Base-by-base conservation (phyloP, 2,888 invertebrate genomes). In the Pristionchus mayeri region DNA sequence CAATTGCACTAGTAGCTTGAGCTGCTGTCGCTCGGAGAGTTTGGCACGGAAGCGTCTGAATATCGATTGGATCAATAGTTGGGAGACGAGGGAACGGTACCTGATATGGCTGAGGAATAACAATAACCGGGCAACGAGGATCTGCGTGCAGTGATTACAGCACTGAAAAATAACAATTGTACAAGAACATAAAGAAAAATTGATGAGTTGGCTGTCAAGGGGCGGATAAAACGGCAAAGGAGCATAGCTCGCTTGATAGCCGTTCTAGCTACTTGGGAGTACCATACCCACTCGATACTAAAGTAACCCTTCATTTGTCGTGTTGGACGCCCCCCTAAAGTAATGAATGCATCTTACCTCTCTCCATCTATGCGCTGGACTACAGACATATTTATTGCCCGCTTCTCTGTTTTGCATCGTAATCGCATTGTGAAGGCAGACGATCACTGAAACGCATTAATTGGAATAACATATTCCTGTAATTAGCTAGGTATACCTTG, bases 401-500 rank as follows among this genome's bases (percentile, higher is more conserved):
- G 95, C 94, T 79, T 95, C 95, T 85, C 95, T 93, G 90, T 95
- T 95, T 91, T 95, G 95, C 93, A 95, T 94, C 67, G 95, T 95
- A 87, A 95, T 94, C 60, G 95, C 94, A 91, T 95, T 95, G 92
- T 95, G 95, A 76, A 95, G 93, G 83, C 94, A 94, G 88, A 94
- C 94, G 85, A 95, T 93, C 71, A 95, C 94, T 86, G 94, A 93
- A 88, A 44, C 21, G 6, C 0, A 76, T 40, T 30, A 54, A 30
- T 13, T n/a, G 0, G 9, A 34, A 4, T 44, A 48, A 13, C 21
- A 57, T 57, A 57, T 6, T n/a, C 4, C 21, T 16, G 13, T 63
- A 27, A 3, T 34, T 34, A 57, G 30, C 34, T 16, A 13, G 37
- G 13, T 37, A n/a, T n/a, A 89, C 90, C 88, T 85, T 89, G 90